These are phyloP conservation scores for Pogonus chalceus DNA, from an alignment of 1,140 invertebrate genomes.

Conservation along the genomic window DNA sequence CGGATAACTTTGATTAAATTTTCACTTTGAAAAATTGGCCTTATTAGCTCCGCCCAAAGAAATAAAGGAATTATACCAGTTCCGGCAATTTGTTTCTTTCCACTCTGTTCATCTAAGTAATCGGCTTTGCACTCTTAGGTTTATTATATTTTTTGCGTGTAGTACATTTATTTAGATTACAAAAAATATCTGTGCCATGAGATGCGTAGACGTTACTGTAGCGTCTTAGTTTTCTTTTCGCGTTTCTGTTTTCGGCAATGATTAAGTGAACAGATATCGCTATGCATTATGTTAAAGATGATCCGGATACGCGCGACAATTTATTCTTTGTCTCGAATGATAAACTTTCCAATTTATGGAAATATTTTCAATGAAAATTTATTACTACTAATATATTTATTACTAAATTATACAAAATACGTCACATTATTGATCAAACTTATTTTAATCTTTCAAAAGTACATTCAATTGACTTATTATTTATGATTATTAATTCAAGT, in stretches of 20 bases:
- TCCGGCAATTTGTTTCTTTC: background rate
- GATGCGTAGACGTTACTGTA: background rate
- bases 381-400: too few species aligned
- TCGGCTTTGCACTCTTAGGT: background rate
- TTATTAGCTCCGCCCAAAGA: too few species aligned
- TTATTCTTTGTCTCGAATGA: too few species aligned
- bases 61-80: background rate
- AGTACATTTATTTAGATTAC: constrained; percentile 4
- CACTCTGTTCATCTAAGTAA: background rate
- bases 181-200: background rate
- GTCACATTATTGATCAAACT: too few species aligned
- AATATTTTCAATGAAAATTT: background rate
- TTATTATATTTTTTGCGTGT: constrained; percentile 3
- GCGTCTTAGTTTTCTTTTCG: background rate
- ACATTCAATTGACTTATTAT: too few species aligned
- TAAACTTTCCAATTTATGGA: background rate
- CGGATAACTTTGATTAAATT: too few species aligned
- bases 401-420: too few species aligned
- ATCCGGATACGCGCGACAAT: too few species aligned
- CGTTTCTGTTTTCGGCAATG: background rate
- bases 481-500: too few species aligned
- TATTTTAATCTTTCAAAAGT: too few species aligned
- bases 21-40: too few species aligned
- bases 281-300: background rate
- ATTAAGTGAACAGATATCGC: background rate